Evolutionary conservation across 2,888 invertebrate genomes (phyloP).

Genomic region (Watsonalla binaria): DNA sequence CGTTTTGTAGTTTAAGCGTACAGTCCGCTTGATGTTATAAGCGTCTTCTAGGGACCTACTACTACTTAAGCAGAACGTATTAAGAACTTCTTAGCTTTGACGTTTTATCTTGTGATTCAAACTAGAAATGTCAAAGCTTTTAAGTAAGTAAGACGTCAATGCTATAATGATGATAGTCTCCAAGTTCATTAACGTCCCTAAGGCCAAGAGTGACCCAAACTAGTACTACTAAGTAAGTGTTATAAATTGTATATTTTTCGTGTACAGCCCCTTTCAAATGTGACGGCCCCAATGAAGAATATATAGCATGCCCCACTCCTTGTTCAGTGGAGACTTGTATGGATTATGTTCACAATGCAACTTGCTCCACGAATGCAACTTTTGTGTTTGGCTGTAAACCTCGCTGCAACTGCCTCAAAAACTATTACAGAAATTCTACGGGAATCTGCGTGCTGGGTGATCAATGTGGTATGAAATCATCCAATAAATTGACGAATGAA

Average conservation of each 20-base stretch:
- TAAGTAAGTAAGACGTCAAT: too few relatives aligned
- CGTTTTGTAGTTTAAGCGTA: background rate
- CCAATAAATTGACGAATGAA: too few relatives aligned
- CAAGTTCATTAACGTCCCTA: too few relatives aligned
- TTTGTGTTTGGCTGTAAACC: conserved; percentile 7
- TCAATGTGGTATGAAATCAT: conserved; percentile 9
- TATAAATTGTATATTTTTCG: conserved; percentile 3
- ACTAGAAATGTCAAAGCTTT: too few relatives aligned
- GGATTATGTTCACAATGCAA: conserved; percentile 18
- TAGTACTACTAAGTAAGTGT: background rate
- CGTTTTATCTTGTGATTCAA: too few relatives aligned
- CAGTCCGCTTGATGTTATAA: too few relatives aligned
- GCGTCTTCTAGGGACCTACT: too few relatives aligned
- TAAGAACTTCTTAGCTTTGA: too few relatives aligned
- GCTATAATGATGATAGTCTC: too few relatives aligned
- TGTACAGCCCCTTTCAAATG: conserved; percentile 18
- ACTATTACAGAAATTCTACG: conserved; percentile 13
- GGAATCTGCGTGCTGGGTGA: conserved; percentile 18
- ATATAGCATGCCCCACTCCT: conserved; percentile 13
- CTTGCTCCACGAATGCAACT: conserved; percentile 10
- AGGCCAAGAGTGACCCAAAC: too few relatives aligned
- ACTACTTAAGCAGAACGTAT: too few relatives aligned
- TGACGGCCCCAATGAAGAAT: conserved; percentile 14
- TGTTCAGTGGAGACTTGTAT: conserved; percentile 19
- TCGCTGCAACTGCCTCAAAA: conserved; percentile 16